Evolutionary conservation across 2,113 vertebrate genomes (phyloP).

Genomic region (Pristiophorus japonicus): DNA sequence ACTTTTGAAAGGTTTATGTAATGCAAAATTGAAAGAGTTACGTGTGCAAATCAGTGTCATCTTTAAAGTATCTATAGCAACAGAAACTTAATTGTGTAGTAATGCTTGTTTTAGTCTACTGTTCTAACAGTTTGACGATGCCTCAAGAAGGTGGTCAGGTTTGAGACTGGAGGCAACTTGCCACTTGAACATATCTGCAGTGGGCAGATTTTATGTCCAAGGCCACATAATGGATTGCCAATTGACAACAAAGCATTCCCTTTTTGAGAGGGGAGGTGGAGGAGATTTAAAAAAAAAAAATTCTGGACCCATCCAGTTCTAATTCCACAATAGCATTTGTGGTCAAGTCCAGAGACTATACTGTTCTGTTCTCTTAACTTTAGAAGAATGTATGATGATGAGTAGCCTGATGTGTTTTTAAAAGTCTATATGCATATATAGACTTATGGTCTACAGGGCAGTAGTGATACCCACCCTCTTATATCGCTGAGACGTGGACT

Average conservation of each 20-base stretch:
- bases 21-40: neutral
- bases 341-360: neutral
- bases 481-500: too few relatives aligned
- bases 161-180: neutral
- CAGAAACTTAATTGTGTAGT: neutral
- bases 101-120: neutral
- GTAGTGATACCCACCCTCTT: too few relatives aligned
- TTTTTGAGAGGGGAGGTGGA: neutral
- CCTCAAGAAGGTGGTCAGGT: too few relatives aligned
- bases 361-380: neutral
- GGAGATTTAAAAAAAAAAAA: neutral
- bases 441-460: too few relatives aligned
- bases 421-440: neutral
- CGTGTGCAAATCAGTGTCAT: neutral
- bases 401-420: neutral
- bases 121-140: too few relatives aligned
- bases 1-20: neutral
- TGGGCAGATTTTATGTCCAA: neutral
- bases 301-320: neutral
- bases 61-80: neutral
- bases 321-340: neutral
- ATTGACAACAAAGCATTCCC: neutral
- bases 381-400: neutral
- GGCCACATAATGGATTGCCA: neutral
- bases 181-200: neutral